These are phyloP conservation scores for Notolabrus celidotus DNA, from an alignment of 2,797 vertebrate genomes.

Conservation along the genomic window DNA sequence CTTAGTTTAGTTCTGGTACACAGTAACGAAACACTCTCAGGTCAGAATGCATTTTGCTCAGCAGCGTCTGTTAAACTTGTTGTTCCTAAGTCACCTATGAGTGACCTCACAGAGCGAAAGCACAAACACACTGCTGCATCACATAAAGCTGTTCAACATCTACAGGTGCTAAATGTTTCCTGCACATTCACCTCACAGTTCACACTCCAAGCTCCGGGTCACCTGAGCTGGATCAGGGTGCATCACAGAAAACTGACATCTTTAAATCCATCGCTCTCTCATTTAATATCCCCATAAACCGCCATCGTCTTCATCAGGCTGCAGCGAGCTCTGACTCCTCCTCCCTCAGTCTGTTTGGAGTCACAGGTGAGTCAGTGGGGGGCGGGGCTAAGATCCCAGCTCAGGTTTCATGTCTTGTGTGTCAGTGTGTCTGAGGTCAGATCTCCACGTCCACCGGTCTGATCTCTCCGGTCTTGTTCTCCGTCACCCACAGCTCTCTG, in stretches of 20 bases:
- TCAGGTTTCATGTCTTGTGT: slow-evolving; percentile 34
- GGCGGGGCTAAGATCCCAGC: slow-evolving; percentile 7
- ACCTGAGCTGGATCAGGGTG: slow-evolving; percentile 11
- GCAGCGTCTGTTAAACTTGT: slow-evolving; percentile 62
- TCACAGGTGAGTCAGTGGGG: slow-evolving; percentile 25
- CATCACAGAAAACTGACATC: slow-evolving; percentile 25
- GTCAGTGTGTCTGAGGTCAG: slow-evolving; percentile 75
- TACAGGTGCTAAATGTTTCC: slow-evolving; percentile 43
- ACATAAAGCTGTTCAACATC: slow-evolving; percentile 57
- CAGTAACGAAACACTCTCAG: slow-evolving; percentile 34
- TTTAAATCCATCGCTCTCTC: too few species aligned
- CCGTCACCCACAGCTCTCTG: slow-evolving; percentile 96
- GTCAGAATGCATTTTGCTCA: slow-evolving; percentile 46
- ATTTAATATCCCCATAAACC: slow-evolving; percentile 5
- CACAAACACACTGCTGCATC: slow-evolving; percentile 30
- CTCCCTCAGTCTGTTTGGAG: slow-evolving; percentile 28
- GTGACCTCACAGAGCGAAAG: slow-evolving; percentile 46
- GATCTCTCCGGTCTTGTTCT: slow-evolving; percentile 95
- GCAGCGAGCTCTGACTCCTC: slow-evolving; percentile 9
- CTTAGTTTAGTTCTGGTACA: slow-evolving; percentile 17
- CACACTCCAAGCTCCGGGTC: slow-evolving; percentile 17
- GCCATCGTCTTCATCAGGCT: slow-evolving; percentile 33
- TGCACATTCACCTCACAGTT: slow-evolving; percentile 19
- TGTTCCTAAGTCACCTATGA: slow-evolving; percentile 8
- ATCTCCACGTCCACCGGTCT: slow-evolving; percentile 96